Percentiles rank a stretch among this genome's conserved stretches.
Evolutionary conservation across 2,888 invertebrate genomes (phyloP).

Genomic region (Hirtodrosophila cameraria): DNA sequence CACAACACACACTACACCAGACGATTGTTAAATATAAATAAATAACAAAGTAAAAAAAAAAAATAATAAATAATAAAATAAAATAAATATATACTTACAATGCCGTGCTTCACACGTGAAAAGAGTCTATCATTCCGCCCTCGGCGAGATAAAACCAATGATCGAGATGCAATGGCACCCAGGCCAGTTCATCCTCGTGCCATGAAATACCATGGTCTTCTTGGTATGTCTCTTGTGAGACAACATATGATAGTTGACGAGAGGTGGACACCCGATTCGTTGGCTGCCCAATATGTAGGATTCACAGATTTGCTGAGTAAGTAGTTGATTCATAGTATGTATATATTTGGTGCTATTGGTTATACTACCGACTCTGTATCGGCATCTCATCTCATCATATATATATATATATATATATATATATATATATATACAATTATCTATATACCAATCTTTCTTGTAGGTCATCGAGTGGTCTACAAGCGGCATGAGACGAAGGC

Average conservation of each 20-base stretch:
- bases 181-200: constrained; percentile 78
- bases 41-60: not conserved
- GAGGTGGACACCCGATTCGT: constrained; percentile 76
- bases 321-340: no score
- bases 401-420: no score
- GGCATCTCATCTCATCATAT: no score
- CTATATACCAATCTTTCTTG: not conserved
- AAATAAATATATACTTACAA: constrained; percentile 6
- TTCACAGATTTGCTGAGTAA: constrained; percentile 79
- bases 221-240: constrained; percentile 74
- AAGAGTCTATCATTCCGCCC: not conserved
- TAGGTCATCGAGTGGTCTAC: constrained; percentile 72
- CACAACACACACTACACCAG: no score
- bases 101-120: constrained; percentile 28
- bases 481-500: constrained; percentile 68
- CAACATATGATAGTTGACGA: constrained; percentile 81
- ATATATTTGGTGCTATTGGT: no score
- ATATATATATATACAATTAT: no score
- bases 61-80: not conserved
- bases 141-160: constrained; percentile 21
- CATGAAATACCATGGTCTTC: constrained; percentile 79
- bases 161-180: constrained; percentile 50
- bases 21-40: not conserved
- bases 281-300: constrained; percentile 77
- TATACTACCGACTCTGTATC: no score